Percentiles rank a stretch among this genome's conserved stretches.
These are phyloP conservation scores for Cephalotes varians DNA, from an alignment of 2,888 invertebrate genomes.

Conservation along the genomic window DNA sequence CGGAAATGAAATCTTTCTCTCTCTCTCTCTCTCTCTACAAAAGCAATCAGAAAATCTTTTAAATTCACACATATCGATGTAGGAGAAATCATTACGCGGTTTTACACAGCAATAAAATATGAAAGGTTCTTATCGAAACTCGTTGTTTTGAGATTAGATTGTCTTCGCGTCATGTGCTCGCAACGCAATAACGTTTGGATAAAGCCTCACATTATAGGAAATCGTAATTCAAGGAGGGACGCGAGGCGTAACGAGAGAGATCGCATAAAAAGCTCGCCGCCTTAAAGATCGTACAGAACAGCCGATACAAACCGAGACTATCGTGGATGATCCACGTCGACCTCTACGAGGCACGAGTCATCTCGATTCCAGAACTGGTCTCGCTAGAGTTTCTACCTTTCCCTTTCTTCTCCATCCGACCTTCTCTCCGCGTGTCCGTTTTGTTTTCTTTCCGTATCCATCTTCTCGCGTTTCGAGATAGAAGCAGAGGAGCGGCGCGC, in stretches of 20 bases:
- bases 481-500: conserved; percentile 53
- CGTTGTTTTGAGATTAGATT: not conserved
- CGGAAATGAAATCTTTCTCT: not conserved
- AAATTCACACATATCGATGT: not conserved
- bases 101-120: not conserved
- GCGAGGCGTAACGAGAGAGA: conserved; percentile 11
- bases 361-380: conserved; percentile 68
- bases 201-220: not conserved
- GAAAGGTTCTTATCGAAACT: not conserved
- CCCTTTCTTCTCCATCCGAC: not conserved
- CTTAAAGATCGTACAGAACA: not conserved
- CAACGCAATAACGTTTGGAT: not conserved
- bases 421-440: not conserved
- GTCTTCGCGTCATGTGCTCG: not conserved
- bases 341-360: conserved; percentile 68
- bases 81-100: not conserved
- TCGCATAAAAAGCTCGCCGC: conserved; percentile 7
- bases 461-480: conserved; percentile 54
- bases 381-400: conserved; percentile 48
- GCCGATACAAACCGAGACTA: conserved; percentile 34
- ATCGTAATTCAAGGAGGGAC: not conserved
- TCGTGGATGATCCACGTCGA: conserved; percentile 34
- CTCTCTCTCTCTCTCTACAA: not conserved
- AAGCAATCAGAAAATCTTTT: not conserved
- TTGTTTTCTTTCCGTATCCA: conserved; percentile 43